Conservation (phyloP, 64 coral and sea anemone species). For the Porites lutea region DNA sequence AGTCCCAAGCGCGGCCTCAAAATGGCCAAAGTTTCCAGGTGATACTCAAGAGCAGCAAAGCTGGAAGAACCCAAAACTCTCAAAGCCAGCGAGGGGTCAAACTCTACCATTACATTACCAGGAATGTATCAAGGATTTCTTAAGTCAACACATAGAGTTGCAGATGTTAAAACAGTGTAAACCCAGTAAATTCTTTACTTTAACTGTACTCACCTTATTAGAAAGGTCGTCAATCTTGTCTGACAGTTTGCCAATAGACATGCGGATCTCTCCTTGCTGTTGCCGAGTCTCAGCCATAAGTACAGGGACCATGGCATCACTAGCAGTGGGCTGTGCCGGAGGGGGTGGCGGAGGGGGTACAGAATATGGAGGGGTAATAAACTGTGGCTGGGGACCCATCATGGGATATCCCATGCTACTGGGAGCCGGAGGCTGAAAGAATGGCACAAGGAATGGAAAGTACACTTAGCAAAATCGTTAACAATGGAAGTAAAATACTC, state of each 20-base stretch:
- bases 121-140: too few species aligned
- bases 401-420: slow-evolving; percentile 73
- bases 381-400: slow-evolving; percentile 79
- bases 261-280: slow-evolving; percentile 93
- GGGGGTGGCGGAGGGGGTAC: slow-evolving; percentile 63
- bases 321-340: slow-evolving; percentile 71
- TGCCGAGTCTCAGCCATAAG: slow-evolving; percentile 99
- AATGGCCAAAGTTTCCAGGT: too few species aligned
- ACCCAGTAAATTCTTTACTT: not conserved
- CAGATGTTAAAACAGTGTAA: too few species aligned
- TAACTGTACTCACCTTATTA: slow-evolving; percentile 74
- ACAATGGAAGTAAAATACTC: not conserved
- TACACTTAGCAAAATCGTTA: too few species aligned
- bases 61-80: too few species aligned
- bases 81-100: too few species aligned
- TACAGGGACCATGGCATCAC: slow-evolving; percentile 97
- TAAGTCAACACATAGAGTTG: too few species aligned
- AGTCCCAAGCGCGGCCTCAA: too few species aligned
- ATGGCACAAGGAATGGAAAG: not conserved
- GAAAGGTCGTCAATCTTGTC: slow-evolving; percentile 92
- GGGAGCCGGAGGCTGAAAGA: slow-evolving; percentile 26
- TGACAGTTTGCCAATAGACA: slow-evolving; percentile 86
- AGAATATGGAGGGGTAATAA: slow-evolving; percentile 52
- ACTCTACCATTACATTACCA: too few species aligned
- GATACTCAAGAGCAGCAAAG: too few species aligned